Percentiles rank a stretch among this genome's conserved stretches.
These are phyloP conservation scores for Drosophila kohkoa DNA, from an alignment of 1,140 invertebrate species.

Conservation along the genomic window DNA sequence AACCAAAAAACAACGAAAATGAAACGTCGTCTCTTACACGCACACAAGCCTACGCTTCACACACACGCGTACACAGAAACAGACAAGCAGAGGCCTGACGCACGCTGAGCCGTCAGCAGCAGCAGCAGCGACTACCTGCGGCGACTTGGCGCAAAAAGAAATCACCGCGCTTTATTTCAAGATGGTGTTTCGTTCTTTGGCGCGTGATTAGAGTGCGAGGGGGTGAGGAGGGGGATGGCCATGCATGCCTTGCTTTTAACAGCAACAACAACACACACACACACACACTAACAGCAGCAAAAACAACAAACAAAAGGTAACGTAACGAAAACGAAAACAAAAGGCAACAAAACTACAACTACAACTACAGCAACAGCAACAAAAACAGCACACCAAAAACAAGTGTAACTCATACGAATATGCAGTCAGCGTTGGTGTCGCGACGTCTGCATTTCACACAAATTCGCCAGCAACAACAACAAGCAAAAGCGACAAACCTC, in stretches of 20 bases:
- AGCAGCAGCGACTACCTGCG: conserved; percentile 50
- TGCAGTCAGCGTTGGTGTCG: conserved; percentile 17
- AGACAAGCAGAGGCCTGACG: conserved; percentile 28
- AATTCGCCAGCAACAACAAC: conserved; percentile 19
- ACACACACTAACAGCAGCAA: not conserved
- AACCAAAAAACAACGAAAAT: not conserved
- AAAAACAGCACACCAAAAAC: not conserved
- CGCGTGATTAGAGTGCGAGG: conserved; percentile 13
- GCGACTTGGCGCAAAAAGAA: conserved; percentile 46
- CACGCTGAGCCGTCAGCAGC: conserved; percentile 37
- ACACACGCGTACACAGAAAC: conserved; percentile 9
- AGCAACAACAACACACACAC: conserved; percentile 14
- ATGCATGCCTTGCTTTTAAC: conserved; percentile 17
- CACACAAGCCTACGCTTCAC: conserved; percentile 15
- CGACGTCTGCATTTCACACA: conserved; percentile 44
- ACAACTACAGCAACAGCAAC: conserved; percentile 9
- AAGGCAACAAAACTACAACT: conserved; percentile 1
- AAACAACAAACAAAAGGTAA: conserved; percentile 15
- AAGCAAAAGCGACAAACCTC: conserved; percentile 25
- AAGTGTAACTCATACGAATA: no score
- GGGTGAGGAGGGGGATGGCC: not conserved
- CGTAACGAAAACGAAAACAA: conserved; percentile 41
- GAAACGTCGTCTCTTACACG: conserved; percentile 13
- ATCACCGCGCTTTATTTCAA: conserved; percentile 62
- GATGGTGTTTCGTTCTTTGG: conserved; percentile 54